Evolutionary conservation across 2,113 vertebrate genomes (phyloP).

Genomic region (Aldabrachelys gigantea): DNA sequence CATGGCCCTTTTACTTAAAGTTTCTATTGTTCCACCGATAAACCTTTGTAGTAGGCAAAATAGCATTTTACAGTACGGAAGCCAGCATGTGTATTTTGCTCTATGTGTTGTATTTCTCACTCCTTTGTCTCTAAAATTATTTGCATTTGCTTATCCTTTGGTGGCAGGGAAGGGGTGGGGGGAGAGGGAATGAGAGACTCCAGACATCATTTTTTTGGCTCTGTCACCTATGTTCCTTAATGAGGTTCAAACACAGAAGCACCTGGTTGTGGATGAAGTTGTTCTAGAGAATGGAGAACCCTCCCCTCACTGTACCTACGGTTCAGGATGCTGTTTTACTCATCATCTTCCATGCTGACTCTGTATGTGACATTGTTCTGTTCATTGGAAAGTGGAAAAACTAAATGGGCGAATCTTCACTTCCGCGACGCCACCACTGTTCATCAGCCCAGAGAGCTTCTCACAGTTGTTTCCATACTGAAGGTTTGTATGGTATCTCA

Average conservation of each 20-base stretch:
- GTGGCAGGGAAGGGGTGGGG: neutral
- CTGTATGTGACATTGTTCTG: fast-evolving
- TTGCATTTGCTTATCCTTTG: neutral
- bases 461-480: neutral
- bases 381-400: fast-evolving
- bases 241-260: neutral
- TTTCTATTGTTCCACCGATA: neutral
- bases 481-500: fast-evolving
- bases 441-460: fast-evolving
- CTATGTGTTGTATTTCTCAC: neutral
- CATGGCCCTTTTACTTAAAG: neutral
- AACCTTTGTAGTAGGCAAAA: neutral
- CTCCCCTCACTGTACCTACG: fast-evolving
- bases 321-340: fast-evolving
- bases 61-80: neutral
- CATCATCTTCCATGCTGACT: fast-evolving
- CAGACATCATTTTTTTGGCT: neutral
- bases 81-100: neutral
- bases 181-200: neutral
- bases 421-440: neutral
- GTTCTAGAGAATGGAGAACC: fast-evolving
- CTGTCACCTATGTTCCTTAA: no score
- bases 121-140: neutral
- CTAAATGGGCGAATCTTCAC: fast-evolving
- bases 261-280: fast-evolving